Base-by-base conservation (phyloP, 2,113 vertebrate genomes). In the Dinomys branickii region DNA sequence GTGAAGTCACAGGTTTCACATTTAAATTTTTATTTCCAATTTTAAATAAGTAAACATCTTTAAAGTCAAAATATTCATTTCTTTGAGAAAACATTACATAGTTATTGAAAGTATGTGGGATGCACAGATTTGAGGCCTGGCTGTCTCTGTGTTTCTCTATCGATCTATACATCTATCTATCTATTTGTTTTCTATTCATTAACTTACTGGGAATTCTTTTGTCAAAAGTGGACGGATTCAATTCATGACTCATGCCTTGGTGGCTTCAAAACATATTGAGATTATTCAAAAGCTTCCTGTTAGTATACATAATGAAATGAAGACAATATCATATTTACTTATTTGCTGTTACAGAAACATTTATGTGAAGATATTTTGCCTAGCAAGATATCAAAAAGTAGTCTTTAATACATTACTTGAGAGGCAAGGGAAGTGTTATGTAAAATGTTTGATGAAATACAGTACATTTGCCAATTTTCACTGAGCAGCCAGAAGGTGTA, bases 41-140 rank as follows among this genome's bases (percentile, higher is more conserved):
- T 90, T 90, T 86, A 92, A 85, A 85, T 83, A 22, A 61, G 5
- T 19, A 54, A 90, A 94, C 33, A 58, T 93, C 8, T 73, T 67
- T 69, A 47, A 81, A 47, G 24, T 44, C 6, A 44, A 94, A 47
- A 1, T 83, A 78, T 81, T 50, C 22, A 59, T 7, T 69, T 20
- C 47, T 85, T 91, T 75, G 4, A 85, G 12, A 94, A 81, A 33
- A 44, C 10, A 56, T 8, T 41, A 80, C 6, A 20, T 58, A 9
- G 9, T 30, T 85, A 77, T 14, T 50, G 28, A 65, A 91, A 88
- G 67, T 78, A 65, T 85, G 26, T 50, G 3, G 73, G 71, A 95
- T 22, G 6, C 16, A 59, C 0, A 80, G 35, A 95, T 85, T 73
- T 84, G 7, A 22, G 16, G 6, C 63, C 12, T 73, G 20, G 20